Evolutionary conservation across 30 jellyfish, hydroid and myxozoan genomes (phyloP), one percentile per base, ranked within the genome.

Genomic region (Clytia hemisphaerica): DNA sequence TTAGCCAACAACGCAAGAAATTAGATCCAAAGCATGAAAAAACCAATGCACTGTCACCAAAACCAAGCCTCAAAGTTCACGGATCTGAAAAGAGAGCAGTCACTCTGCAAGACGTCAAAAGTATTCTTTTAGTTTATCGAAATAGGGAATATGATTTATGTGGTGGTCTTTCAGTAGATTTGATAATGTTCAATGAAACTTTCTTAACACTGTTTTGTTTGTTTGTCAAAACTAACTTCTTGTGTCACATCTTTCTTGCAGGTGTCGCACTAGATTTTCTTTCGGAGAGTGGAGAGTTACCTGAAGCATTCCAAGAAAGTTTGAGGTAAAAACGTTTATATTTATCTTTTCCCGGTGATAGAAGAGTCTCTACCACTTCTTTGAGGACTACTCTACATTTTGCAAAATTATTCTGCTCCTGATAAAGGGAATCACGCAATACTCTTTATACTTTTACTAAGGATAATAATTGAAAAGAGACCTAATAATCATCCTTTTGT

Each of bases 61-160:
- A 80, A 31, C 83, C 95, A 46, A 85, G 93, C 67, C 51, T 79
- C 19, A 85, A 71, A 66, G 60, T 54, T 0, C 75, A 75, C 63
- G 74, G 75, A 38, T 67, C 58, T 40, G 93, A 85, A 19, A 77
- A 71, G 27, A 69, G 83, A 33, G 31, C 67, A 26, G 72, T 85
- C 42, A 61, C 93, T 4, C 73, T 85, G 63, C 37, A 68, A 6
- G 95, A 85, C 65, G 83, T 85, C 61, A 85, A 85, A 85, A 47
- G 95, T 85, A 77, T 16, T 38, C 31, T 0, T 38, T 0, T 9
- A 57, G 71, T 57, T 22, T 45, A 19, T 16, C 42, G 15, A 24
- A 57, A 24, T 24, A 45, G 57, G 18, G 45, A 5, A 57, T 57
- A 38, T 57, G 26, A 24, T 38, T 38, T 4, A 57, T 7, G 42